Evolutionary conservation across 2,888 invertebrate species (phyloP).

Genomic region (Deladenus siricidicola): DNA sequence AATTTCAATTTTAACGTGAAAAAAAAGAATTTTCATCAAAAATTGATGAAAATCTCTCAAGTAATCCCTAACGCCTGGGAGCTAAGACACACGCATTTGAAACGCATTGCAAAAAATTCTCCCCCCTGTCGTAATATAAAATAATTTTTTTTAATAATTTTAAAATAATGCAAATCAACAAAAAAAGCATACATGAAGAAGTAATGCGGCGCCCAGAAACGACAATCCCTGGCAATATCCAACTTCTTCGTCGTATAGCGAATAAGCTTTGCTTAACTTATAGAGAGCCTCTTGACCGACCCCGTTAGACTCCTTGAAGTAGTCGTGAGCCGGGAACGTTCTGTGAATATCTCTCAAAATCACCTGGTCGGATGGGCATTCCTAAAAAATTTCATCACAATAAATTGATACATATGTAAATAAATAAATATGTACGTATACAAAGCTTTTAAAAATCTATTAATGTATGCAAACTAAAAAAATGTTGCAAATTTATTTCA

Average conservation of each 20-base stretch:
- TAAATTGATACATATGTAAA: too few species aligned
- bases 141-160: conserved; percentile 9
- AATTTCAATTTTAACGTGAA: too few species aligned
- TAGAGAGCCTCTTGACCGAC: conserved; percentile 89
- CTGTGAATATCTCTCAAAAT: conserved; percentile 92
- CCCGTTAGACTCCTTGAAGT: conserved; percentile 80
- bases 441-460: neutral
- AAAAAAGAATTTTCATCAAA: too few species aligned
- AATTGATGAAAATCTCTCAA: too few species aligned
- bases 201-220: conserved; percentile 87
- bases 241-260: conserved; percentile 90
- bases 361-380: conserved; percentile 85
- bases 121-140: neutral
- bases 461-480: neutral
- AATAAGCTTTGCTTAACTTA: conserved; percentile 88
- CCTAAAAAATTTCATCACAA: conserved; percentile 59
- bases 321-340: conserved; percentile 96
- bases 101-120: too few species aligned
- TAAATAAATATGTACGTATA: too few species aligned
- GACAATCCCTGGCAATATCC: conserved; percentile 98
- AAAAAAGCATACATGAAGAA: conserved; percentile 71
- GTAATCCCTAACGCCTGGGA: too few species aligned
- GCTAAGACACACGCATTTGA: too few species aligned
- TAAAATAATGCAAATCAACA: neutral
- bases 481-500: too few species aligned